Evolutionary conservation across 2,113 vertebrate genomes (phyloP), one percentile per base, ranked within the genome.

Genomic region (Boulengeromyrus knoepffleri): DNA sequence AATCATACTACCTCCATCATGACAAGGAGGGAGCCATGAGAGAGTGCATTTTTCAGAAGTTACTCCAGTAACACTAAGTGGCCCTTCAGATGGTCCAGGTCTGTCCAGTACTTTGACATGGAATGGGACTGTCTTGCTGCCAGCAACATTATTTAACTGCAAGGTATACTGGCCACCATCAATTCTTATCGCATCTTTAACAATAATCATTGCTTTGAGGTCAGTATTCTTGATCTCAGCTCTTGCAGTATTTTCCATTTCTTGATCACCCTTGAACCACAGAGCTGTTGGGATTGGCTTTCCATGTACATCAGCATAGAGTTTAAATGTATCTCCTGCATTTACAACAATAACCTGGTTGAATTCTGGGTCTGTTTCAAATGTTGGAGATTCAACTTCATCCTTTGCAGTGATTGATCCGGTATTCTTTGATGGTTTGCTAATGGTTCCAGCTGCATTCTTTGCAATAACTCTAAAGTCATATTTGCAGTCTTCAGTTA

Each of bases 401-500:
- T 99, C 99, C 80, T 96, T 99, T 89, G 98, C 98, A 91, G 97
- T 98, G 93, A 99, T 97, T 86, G 98, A 96, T 91, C 99, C 98
- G 88, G 98, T 99, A 92, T 96, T 97, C 62, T 98, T 97, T 92
- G 98, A 99, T 42, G 99, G 98, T 91, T 97, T 99, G 93, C 99
- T 99, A 91, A 99, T 58, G 89, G 96, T 92, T 92, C 98, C 98
- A 92, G 98, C 98, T 92, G 97, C 98, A 93, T 99, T 99, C 94
- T 96, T 98, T 91, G 99, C 98, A 95, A 99, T 97, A 77, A 99
- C 96, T 96, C 98, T 98, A 93, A 99, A 99, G 92, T 99, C 98
- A 19, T 99, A 99, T 95, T 97, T 97, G 91, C 95, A 94, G 91
- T 99, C 97, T 96, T 99, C 99, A 90, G 95, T 97, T 89, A 99